phyloP scores from a whole-genome alignment of 1,140 invertebrate species.

The Drosophila leontia region DNA sequence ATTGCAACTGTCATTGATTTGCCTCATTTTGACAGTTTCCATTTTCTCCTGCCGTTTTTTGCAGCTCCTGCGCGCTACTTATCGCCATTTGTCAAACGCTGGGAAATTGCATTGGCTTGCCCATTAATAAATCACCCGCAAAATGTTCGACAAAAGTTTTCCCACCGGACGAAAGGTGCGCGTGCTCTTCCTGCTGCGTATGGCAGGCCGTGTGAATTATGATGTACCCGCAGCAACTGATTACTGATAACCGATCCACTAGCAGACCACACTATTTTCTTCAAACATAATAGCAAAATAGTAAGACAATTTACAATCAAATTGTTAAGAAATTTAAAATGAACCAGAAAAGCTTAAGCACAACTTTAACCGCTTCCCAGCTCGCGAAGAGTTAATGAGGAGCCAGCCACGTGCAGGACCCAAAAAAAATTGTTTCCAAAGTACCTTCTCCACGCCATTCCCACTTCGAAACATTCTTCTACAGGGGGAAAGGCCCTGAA shows the following conservation, averaged over 20 bases:
- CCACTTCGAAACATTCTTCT: constrained; percentile 27
- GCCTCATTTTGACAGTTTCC: constrained; percentile 67
- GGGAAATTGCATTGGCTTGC: constrained; percentile 58
- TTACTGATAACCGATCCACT: not conserved
- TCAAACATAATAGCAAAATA: not conserved
- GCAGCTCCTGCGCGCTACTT: constrained; percentile 28
- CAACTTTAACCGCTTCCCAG: not conserved
- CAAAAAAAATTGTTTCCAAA: constrained; percentile 13
- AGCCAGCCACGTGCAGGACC: constrained; percentile 9
- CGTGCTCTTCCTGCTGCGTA: not conserved
- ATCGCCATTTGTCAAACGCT: constrained; percentile 67
- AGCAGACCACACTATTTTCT: not conserved
- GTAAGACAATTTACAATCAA: not conserved
- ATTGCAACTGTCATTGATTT: constrained; percentile 76
- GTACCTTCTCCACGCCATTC: not conserved
- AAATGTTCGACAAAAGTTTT: constrained; percentile 37
- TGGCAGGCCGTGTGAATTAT: not conserved
- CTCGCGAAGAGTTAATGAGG: constrained; percentile 7
- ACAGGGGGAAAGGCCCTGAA: constrained; percentile 35
- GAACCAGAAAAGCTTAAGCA: not conserved
- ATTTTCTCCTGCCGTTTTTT: constrained; percentile 36
- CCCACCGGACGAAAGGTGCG: constrained; percentile 16
- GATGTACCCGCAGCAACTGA: not conserved
- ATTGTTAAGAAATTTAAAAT: not conserved
- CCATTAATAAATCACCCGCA: constrained; percentile 62